Evolutionary conservation across 2,797 vertebrate genomes (phyloP).

Genomic region (Phaenicophaeus curvirostris): DNA sequence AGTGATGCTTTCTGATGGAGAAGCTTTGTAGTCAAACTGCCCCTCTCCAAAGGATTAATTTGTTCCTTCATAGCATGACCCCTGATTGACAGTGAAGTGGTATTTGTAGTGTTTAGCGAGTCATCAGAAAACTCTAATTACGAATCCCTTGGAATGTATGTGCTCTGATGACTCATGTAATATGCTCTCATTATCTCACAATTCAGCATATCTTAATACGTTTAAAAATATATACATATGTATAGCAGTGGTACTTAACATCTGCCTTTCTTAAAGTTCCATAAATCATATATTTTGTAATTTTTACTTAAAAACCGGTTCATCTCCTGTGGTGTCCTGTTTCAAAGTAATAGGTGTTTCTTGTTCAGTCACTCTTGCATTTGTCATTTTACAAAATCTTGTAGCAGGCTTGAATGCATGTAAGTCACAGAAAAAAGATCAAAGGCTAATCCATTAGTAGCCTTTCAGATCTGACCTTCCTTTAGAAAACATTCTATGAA

Average conservation of each 20-base stretch:
- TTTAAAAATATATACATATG: background rate
- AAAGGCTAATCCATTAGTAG: constrained; percentile 27
- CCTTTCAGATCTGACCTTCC: constrained; percentile 8
- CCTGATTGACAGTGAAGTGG: background rate
- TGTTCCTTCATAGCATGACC: background rate
- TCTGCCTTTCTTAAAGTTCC: background rate
- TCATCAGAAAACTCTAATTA: constrained; percentile 39
- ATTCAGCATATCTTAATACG: background rate
- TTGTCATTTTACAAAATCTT: background rate
- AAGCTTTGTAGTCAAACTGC: background rate
- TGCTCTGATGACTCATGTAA: constrained; percentile 19
- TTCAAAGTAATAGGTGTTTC: background rate
- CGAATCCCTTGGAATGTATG: background rate
- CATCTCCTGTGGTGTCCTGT: background rate
- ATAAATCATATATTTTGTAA: background rate
- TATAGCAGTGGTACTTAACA: background rate
- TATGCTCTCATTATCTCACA: background rate
- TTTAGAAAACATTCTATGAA: background rate
- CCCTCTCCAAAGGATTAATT: background rate
- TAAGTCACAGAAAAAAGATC: constrained; percentile 9
- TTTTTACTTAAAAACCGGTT: background rate
- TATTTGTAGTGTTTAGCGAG: constrained; percentile 23
- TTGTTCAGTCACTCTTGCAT: background rate
- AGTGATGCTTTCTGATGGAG: background rate
- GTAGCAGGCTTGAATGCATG: background rate